Conservation (phyloP, 2,113 vertebrate genomes). For the Zapus hudsonius region DNA sequence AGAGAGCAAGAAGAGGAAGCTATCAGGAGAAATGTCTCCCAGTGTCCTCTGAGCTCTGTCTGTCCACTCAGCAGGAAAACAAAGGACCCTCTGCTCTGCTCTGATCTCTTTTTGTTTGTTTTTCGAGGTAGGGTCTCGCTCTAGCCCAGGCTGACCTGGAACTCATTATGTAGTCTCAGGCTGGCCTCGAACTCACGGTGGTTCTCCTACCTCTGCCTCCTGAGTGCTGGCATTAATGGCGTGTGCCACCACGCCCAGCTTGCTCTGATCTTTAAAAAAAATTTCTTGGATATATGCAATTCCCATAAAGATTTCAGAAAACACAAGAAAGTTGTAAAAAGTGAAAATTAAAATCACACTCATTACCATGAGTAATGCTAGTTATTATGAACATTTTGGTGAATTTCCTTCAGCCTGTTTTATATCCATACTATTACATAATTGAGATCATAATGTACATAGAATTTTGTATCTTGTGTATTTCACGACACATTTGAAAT, state of each 20-base stretch:
- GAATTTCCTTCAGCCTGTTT: constrained; percentile 9
- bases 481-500: background rate
- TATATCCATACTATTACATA: background rate
- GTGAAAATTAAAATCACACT: constrained; percentile 17
- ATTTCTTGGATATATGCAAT: background rate
- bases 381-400: background rate
- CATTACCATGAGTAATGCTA: background rate
- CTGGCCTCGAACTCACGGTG: no score
- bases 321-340: background rate
- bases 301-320: background rate
- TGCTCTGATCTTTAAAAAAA: no score
- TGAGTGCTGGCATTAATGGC: no score
- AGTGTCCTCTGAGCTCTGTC: background rate
- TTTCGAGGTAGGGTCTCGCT: no score
- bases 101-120: constrained; percentile 22
- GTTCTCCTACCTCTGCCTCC: no score
- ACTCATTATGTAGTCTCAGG: no score
- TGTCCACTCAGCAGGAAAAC: background rate
- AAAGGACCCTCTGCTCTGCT: background rate
- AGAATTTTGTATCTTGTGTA: background rate
- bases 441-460: background rate
- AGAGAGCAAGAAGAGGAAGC: background rate
- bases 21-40: background rate
- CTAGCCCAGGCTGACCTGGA: no score
- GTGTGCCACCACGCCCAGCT: no score